Conservation (phyloP, 2,888 invertebrate genomes). For the Rhyacophila evoluta region DNA sequence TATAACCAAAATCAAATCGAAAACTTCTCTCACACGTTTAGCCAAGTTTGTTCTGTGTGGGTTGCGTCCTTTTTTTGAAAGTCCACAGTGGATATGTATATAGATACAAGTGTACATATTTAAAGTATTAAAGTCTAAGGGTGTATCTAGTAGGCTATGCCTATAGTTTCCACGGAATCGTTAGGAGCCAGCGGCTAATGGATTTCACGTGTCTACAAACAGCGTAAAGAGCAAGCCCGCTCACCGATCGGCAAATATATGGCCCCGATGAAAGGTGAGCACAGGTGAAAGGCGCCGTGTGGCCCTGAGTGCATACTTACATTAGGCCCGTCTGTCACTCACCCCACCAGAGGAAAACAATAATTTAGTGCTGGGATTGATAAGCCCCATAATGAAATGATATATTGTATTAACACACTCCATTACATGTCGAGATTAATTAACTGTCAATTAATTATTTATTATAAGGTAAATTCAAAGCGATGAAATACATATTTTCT, state of each 20-base stretch:
- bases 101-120: no score
- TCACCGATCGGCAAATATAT: not conserved
- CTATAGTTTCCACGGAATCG: not conserved
- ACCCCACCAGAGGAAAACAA: not conserved
- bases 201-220: constrained; percentile 52
- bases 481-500: no score
- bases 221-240: constrained; percentile 20
- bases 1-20: no score
- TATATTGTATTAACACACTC: no score
- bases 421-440: no score
- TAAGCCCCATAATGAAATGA: not conserved
- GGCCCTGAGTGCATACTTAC: constrained; percentile 14
- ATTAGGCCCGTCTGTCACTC: constrained; percentile 9
- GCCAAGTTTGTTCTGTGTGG: no score
- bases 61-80: no score
- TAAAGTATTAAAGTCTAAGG: not conserved
- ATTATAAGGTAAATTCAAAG: no score
- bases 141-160: not conserved
- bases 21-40: no score
- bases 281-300: constrained; percentile 11
- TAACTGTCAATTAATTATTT: no score
- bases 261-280: constrained; percentile 26
- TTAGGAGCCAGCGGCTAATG: constrained; percentile 42
- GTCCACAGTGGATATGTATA: no score
- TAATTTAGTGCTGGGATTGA: constrained; percentile 1